These are phyloP conservation scores for Zhuqinia jingwanae DNA, from an alignment of 2,888 invertebrate species.

Conservation along the genomic window DNA sequence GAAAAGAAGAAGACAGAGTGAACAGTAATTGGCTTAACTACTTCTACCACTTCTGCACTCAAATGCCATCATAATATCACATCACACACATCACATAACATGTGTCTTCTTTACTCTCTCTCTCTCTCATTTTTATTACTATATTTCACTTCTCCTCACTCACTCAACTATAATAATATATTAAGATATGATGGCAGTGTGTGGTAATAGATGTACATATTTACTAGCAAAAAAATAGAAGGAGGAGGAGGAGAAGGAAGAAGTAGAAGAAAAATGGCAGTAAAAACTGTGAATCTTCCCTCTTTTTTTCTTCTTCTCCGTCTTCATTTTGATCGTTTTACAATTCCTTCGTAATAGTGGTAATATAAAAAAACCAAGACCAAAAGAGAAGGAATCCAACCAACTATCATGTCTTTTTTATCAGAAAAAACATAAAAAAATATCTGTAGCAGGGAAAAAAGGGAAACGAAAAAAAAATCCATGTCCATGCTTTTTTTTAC, in stretches of 20 bases:
- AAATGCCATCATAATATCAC: conserved; percentile 47
- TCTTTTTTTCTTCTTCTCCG: conserved; percentile 32
- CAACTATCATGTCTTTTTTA: conserved; percentile 41
- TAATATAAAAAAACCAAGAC: conserved; percentile 48
- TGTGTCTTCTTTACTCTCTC: conserved; percentile 24
- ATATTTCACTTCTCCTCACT: conserved; percentile 34
- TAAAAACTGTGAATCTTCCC: conserved; percentile 42
- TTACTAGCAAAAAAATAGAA: neutral
- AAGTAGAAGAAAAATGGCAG: conserved; percentile 41
- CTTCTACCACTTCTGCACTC: conserved; percentile 42
- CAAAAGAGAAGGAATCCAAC: neutral
- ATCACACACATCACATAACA: conserved; percentile 50
- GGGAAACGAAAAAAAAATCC: neutral
- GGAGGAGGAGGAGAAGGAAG: conserved; percentile 30
- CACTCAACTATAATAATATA: conserved; percentile 28
- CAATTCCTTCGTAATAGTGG: conserved; percentile 47
- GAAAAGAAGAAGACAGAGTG: conserved; percentile 37
- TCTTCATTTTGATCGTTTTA: conserved; percentile 58
- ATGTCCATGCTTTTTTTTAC: conserved; percentile 35
- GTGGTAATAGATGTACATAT: conserved; percentile 15
- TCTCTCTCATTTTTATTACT: conserved; percentile 43
- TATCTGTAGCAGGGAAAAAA: neutral
- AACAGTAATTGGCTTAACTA: conserved; percentile 71
- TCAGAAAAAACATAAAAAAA: conserved; percentile 51
- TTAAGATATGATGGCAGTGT: conserved; percentile 30